Evolutionary conservation across 2,113 vertebrate genomes (phyloP), one percentile per base, ranked within the genome.

Genomic region (Pholis gunnellus): DNA sequence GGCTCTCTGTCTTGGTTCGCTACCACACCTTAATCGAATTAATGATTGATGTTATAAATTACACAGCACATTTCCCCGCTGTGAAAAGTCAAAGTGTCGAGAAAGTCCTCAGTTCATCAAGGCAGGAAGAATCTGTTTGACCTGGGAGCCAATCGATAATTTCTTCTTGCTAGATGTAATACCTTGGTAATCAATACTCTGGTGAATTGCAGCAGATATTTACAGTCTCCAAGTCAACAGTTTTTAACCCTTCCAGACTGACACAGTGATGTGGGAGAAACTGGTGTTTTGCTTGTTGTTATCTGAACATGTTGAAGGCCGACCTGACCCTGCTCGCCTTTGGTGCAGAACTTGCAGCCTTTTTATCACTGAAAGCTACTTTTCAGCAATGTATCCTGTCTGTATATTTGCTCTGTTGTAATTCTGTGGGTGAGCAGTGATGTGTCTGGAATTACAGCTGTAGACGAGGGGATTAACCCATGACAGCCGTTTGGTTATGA

Each of bases 381-480:
- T 13, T 11, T 14, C 17, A 38, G 7, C 46, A 25, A 8, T 18
- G 4, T 6, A 20, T 65, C 27, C 18, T 61, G 18, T 36, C 7
- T 56, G 40, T 50, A 5, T 20, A 20, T 72, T 67, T 60, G 0
- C 29, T 59, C 20, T 59, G 25, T 18, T 66, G 52, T 52, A 20
- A 20, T 48, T 77, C 13, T 78, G 9, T 59, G 59, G 0, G 22
- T 29, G 36, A 78, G 22, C 46, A 67, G n/a, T 25, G 11, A 46
- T 48, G 67, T 83, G 34, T 61, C 17, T 66, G 34, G 56, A 65
- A 29, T 78, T 57, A 17, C 31, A 80, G 57, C 65, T 76, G 50
- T 67, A 17, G 50, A 44, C 22, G 65, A 38, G 25, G 64, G 75
- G 75, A 84, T 89, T 89, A 88, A 78, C 42, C 66, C 36, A n/a